Conservation (phyloP, 1,140 invertebrate genomes). For the Drosophila kanapiae region DNA sequence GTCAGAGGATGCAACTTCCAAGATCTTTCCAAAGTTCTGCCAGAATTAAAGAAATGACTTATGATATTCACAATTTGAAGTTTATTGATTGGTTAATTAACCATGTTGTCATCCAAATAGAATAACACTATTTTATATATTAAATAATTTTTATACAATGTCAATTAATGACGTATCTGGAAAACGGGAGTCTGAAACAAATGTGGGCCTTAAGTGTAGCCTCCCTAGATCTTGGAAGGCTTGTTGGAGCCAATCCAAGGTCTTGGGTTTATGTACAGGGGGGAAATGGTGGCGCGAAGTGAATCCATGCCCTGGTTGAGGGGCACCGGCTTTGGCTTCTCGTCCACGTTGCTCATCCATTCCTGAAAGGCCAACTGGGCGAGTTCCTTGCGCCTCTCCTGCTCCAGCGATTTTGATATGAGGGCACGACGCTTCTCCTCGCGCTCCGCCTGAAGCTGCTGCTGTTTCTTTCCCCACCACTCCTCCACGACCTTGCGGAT, state of each 20-base stretch:
- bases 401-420: constrained; percentile 16
- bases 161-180: not conserved
- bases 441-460: constrained; percentile 36
- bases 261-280: constrained; percentile 59
- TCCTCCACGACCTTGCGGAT: constrained; percentile 51
- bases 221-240: not conserved
- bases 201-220: not conserved
- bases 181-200: not conserved
- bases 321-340: constrained; percentile 73
- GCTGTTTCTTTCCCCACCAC: constrained; percentile 58
- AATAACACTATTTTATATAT: not conserved
- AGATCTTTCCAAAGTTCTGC: too few species aligned
- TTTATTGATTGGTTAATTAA: too few species aligned
- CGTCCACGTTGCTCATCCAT: constrained; percentile 56
- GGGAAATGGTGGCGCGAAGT: constrained; percentile 60
- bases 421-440: constrained; percentile 16
- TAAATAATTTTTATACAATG: constrained; percentile 16
- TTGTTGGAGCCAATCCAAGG: constrained; percentile 34
- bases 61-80: too few species aligned
- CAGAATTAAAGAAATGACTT: too few species aligned
- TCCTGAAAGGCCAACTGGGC: constrained; percentile 47
- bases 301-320: constrained; percentile 69
- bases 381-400: constrained; percentile 34
- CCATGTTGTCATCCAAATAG: not conserved
- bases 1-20: too few species aligned